These are phyloP conservation scores for Metridium senile DNA, from an alignment of 92 coral and sea anemone species.

Conservation along the genomic window DNA sequence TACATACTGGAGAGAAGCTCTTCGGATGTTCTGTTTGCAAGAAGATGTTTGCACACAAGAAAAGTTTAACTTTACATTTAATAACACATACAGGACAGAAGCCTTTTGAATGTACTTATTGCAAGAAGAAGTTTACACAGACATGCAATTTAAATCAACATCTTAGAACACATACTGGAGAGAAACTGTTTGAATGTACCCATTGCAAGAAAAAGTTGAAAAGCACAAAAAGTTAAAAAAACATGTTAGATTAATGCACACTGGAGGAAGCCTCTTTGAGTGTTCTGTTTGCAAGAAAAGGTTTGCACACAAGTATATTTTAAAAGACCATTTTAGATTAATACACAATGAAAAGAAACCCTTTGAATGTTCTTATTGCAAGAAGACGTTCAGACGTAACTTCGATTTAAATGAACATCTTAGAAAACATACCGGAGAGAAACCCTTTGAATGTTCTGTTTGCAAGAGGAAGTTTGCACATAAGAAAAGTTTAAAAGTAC, in stretches of 20 bases:
- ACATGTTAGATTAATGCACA: too few species aligned
- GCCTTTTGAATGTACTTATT: background rate
- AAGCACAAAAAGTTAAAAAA: background rate
- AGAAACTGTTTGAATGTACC: background rate
- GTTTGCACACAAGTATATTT: too few species aligned
- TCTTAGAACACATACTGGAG: background rate
- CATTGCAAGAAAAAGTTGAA: background rate
- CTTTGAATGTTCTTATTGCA: background rate
- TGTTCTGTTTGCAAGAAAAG: too few species aligned
- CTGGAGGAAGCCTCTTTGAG: too few species aligned
- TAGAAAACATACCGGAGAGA: constrained; percentile 23
- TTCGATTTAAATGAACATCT: background rate
- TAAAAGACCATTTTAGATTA: background rate
- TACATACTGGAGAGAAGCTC: constrained; percentile 57
- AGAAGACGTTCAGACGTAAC: background rate
- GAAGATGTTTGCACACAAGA: background rate
- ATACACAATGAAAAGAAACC: too few species aligned
- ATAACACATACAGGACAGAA: background rate
- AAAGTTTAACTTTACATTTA: background rate
- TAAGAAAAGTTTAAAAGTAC: background rate
- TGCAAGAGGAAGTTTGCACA: constrained; percentile 35
- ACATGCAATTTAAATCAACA: background rate
- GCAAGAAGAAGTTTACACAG: background rate
- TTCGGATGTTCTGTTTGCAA: constrained; percentile 52
- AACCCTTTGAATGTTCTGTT: constrained; percentile 42